Evolutionary conservation across 1,140 invertebrate species (phyloP).

Genomic region (Campoletis sonorensis): DNA sequence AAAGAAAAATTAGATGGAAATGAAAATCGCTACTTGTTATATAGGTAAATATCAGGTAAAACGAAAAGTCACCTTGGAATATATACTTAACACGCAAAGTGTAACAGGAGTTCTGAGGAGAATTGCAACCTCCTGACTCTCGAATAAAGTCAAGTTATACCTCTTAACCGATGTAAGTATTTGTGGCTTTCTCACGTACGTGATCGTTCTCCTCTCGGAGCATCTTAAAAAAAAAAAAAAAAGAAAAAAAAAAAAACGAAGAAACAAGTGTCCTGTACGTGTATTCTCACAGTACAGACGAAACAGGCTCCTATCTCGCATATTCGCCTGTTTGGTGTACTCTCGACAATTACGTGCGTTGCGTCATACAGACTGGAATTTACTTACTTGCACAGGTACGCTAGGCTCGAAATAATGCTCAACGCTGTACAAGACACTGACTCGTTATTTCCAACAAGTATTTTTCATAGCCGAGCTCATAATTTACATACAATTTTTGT

Average conservation of each 20-base stretch:
- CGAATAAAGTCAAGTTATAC: constrained; percentile 21
- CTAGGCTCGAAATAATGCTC: not conserved
- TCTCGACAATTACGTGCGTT: constrained; percentile 73
- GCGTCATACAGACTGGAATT: constrained; percentile 69
- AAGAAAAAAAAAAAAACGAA: constrained; percentile 19
- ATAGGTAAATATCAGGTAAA: not conserved
- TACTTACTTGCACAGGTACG: constrained; percentile 39
- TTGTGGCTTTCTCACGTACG: constrained; percentile 25
- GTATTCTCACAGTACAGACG: constrained; percentile 53
- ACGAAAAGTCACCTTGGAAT: not conserved
- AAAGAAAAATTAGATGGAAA: not conserved
- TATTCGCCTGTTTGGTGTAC: constrained; percentile 72
- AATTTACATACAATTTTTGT: too few species aligned
- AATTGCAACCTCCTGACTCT: constrained; percentile 17
- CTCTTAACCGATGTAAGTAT: constrained; percentile 3
- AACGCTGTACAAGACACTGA: too few species aligned
- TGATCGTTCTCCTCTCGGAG: not conserved
- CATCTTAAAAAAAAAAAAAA: constrained; percentile 34
- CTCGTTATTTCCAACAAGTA: too few species aligned
- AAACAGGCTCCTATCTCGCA: constrained; percentile 67
- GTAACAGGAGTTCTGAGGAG: constrained; percentile 23
- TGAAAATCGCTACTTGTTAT: too few species aligned
- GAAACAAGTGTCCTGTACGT: constrained; percentile 29
- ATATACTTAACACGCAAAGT: not conserved
- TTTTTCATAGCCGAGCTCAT: too few species aligned